These are phyloP conservation scores for Sylvilagus bachmani DNA, from an alignment of 2,113 vertebrate genomes.

Conservation along the genomic window DNA sequence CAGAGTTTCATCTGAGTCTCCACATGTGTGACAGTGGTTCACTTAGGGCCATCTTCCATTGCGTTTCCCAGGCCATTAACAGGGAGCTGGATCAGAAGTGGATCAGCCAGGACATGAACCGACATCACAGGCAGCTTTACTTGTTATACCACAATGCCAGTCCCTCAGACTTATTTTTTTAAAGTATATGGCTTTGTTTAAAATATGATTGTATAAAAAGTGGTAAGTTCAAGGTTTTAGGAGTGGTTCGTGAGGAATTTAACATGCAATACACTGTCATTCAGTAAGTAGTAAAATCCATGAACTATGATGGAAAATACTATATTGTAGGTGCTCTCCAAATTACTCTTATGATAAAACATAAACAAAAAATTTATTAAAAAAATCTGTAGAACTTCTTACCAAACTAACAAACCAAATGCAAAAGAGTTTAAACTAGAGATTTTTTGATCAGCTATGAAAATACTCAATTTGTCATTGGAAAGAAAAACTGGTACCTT, in stretches of 20 bases:
- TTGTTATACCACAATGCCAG: no score
- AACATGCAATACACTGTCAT: slow-evolving; percentile 83
- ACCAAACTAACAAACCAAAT: neutral
- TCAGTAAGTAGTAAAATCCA: slow-evolving; percentile 85
- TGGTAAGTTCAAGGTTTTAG: slow-evolving; percentile 82
- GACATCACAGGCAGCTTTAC: no score
- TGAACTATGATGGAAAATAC: neutral
- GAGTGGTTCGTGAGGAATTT: slow-evolving; percentile 79
- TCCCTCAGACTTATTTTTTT: neutral
- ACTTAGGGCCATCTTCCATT: no score
- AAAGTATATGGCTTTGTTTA: slow-evolving; percentile 86
- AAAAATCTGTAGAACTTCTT: neutral
- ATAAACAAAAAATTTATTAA: neutral
- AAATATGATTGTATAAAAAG: slow-evolving; percentile 86
- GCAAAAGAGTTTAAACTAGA: neutral
- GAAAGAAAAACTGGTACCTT: slow-evolving; percentile 56
- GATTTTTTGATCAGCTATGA: slow-evolving; percentile 60
- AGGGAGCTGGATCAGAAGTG: no score
- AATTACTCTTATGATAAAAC: neutral
- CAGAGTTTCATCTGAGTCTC: no score
- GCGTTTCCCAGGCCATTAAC: no score
- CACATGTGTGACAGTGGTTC: no score
- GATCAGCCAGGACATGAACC: no score
- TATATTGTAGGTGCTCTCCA: neutral
- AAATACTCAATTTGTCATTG: slow-evolving; percentile 25